Conservation (phyloP, 1,140 invertebrate species). For the Oedothorax gibbosus region DNA sequence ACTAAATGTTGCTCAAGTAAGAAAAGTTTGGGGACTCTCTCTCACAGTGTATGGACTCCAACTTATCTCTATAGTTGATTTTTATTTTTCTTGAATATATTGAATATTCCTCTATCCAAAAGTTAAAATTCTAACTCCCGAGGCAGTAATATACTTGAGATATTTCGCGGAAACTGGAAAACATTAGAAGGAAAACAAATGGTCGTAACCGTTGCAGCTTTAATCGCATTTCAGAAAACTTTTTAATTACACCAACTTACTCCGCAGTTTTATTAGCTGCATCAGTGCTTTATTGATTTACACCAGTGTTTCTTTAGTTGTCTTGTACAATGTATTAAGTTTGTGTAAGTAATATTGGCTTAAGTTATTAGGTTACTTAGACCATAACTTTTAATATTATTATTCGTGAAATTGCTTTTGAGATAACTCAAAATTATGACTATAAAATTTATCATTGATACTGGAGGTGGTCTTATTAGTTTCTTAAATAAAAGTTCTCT, state of each 20-base stretch:
- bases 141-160: slow-evolving; percentile 1
- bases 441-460: slow-evolving; percentile 33
- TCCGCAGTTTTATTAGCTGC: neutral
- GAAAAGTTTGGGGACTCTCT: too few species aligned
- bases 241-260: slow-evolving; percentile 51
- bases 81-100: too few species aligned
- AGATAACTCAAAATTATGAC: slow-evolving; percentile 45
- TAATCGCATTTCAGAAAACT: slow-evolving; percentile 34
- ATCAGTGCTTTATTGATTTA: too few species aligned
- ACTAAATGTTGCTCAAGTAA: too few species aligned
- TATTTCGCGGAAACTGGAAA: slow-evolving; percentile 13
- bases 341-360: too few species aligned
- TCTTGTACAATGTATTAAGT: too few species aligned
- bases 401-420: neutral
- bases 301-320: too few species aligned
- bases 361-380: too few species aligned
- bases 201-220: slow-evolving; percentile 46
- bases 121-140: slow-evolving; percentile 20
- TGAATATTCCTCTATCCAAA: neutral
- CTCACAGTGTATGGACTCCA: too few species aligned
- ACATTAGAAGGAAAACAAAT: slow-evolving; percentile 16
- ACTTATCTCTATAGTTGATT: too few species aligned
- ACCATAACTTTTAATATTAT: too few species aligned
- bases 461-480: slow-evolving; percentile 20
- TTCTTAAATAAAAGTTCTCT: neutral